Base-by-base conservation (phyloP, 2,797 vertebrate genomes). In the Pelodytes ibericus region DNA sequence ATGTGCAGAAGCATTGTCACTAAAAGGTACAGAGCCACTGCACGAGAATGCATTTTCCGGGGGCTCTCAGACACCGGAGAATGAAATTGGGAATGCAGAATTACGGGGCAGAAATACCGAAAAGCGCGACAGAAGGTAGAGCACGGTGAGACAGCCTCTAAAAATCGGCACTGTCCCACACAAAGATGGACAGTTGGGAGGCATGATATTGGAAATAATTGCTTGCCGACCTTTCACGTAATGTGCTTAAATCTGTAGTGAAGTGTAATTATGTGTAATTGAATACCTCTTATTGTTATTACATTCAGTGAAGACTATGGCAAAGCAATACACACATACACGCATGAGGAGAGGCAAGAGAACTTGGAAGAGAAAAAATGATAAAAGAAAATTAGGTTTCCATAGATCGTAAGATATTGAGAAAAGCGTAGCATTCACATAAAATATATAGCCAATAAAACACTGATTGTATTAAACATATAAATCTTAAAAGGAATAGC, bases 371-470 rank as follows among this genome's bases (percentile, higher is more conserved):
- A 51, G 51, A 51, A 36, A 31, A 33, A 63, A 27, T 72, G 41
- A 64, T 72, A 36, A 63, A 53, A 64, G 29, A 5, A 53, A 51
- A 72, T 72, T 56, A 60, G 30, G 44, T 56, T 72, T 39, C 49
- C 20, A 36, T 63, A 72, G 47, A 72, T 63, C 20, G 30, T 31
- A 33, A 72, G 53, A 53, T 53, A 56, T 72, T 29, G 33, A 63
- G 30, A 56, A 64, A 72, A 72, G 22, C 7, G 22, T 33, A 26
- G 22, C 11, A 53, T 53, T 3, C 47, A 18, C 20, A 51, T 22
- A 39, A 8, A 72, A 27, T 56, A 64, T 39, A 63, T 64, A 33
- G 27, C 59, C 49, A 53, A 53, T 72, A 64, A 62, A 49, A 72
- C 13, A 62, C 27, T 53, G 60, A 36, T 72, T 64, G 27, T 72